Percentiles rank a stretch among this genome's conserved stretches.
phyloP scores from a whole-genome alignment of 2,797 vertebrate genomes.

The Orestias chungarensis region DNA sequence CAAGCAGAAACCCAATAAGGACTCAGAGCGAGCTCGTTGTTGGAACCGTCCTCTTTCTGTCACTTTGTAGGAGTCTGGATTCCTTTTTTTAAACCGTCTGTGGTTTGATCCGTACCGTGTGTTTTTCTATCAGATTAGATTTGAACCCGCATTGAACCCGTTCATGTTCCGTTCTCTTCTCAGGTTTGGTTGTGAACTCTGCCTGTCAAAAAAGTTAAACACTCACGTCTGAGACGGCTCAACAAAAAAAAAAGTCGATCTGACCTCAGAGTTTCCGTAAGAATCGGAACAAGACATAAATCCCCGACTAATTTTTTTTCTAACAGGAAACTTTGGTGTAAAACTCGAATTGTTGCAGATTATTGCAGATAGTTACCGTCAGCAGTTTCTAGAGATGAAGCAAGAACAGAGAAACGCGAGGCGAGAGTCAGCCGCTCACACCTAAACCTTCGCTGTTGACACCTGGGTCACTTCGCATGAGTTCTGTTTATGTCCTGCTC shows the following conservation, averaged over 20 bases:
- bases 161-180: not conserved
- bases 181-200: not conserved
- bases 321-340: not conserved
- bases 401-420: not conserved
- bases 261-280: slow-evolving; percentile 2
- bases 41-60: too few relatives aligned
- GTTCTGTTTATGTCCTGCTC: too few relatives aligned
- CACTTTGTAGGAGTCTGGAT: too few relatives aligned
- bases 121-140: too few relatives aligned
- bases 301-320: not conserved
- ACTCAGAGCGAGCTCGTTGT: too few relatives aligned
- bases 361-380: too few relatives aligned
- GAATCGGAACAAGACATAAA: not conserved
- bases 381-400: not conserved
- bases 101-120: too few relatives aligned
- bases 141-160: not conserved
- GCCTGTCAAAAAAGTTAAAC: not conserved
- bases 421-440: not conserved
- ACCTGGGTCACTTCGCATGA: too few relatives aligned
- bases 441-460: not conserved
- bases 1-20: too few relatives aligned
- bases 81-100: too few relatives aligned
- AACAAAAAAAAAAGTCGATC: not conserved
- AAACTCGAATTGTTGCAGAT: not conserved
- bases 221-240: not conserved